Percentiles rank a stretch among this genome's conserved stretches.
Conservation (phyloP, 92 coral and sea anemone genomes). For the Parazoanthus darwini region DNA sequence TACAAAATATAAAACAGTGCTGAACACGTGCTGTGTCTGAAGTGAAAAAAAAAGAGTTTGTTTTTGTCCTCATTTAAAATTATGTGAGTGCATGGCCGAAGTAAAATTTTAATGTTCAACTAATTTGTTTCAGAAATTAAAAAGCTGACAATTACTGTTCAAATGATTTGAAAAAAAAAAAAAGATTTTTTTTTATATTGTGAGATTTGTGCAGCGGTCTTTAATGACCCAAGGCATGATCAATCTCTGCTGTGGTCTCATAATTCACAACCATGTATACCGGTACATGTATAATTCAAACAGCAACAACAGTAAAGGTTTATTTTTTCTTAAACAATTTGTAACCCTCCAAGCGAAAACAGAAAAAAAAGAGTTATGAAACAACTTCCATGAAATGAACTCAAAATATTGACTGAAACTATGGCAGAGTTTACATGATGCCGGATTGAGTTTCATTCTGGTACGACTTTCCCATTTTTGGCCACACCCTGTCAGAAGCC, state of each 20-base stretch:
- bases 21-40: constrained; percentile 34
- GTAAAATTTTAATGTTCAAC: constrained; percentile 19
- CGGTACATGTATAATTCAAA: too few species aligned
- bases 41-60: constrained; percentile 14
- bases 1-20: constrained; percentile 10
- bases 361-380: too few species aligned
- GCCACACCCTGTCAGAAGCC: too few species aligned
- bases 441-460: too few species aligned
- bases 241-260: not conserved
- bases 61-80: constrained; percentile 15
- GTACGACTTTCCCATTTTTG: too few species aligned
- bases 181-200: not conserved
- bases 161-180: not conserved
- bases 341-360: too few species aligned
- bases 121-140: constrained; percentile 31
- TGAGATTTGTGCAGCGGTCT: constrained; percentile 30
- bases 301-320: too few species aligned
- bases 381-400: too few species aligned
- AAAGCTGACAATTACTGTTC: not conserved
- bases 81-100: constrained; percentile 28
- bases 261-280: not conserved
- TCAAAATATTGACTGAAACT: too few species aligned
- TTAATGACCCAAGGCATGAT: not conserved
- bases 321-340: not conserved
- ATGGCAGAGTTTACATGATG: too few species aligned